Conservation (phyloP, 2,113 vertebrate species). For the Ceyx margarethae region DNA sequence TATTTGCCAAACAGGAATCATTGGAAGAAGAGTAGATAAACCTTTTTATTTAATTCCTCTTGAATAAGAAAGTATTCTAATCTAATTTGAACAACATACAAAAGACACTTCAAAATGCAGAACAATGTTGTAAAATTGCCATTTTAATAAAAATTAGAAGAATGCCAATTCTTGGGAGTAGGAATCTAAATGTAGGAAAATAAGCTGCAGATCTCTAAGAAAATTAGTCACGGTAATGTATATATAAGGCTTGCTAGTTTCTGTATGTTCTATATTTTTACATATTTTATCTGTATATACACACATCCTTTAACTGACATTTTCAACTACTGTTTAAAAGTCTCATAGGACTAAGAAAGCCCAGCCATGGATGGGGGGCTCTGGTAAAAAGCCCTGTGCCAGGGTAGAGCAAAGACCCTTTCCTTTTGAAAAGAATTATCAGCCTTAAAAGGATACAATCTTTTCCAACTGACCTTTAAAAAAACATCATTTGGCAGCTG, state of each 20-base stretch:
- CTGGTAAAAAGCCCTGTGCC: not conserved
- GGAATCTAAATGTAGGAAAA: not conserved
- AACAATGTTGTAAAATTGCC: not conserved
- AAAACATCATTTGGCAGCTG: not conserved
- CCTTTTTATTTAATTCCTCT: not conserved
- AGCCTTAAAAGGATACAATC: not conserved
- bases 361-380: not conserved
- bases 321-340: not conserved
- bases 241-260: not conserved
- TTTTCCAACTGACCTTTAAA: not conserved
- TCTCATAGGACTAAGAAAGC: not conserved
- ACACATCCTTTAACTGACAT: not conserved
- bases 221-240: not conserved
- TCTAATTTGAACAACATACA: not conserved
- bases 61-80: not conserved
- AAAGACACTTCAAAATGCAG: not conserved
- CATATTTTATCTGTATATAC: not conserved
- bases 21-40: not conserved
- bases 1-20: not conserved
- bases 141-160: not conserved
- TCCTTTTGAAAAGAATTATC: not conserved
- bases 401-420: not conserved
- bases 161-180: not conserved
- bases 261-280: too few species aligned
- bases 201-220: not conserved